Percentiles rank a stretch among this genome's conserved stretches.
Evolutionary conservation across 2,797 vertebrate species (phyloP).

Genomic region (Threskiornis aethiopicus): DNA sequence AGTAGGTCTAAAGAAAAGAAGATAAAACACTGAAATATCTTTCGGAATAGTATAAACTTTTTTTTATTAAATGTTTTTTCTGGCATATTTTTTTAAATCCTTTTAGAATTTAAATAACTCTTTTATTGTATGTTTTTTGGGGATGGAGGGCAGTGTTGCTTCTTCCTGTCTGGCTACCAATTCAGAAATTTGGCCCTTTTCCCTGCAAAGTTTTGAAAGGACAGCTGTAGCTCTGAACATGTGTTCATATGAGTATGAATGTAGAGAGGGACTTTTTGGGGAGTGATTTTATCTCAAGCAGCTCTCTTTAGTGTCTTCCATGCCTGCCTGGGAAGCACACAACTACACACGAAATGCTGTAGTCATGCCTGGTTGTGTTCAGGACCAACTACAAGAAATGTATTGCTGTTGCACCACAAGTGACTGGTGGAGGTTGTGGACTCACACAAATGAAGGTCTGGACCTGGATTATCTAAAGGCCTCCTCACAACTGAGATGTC

Average conservation of each 20-base stretch:
- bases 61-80: neutral
- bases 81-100: neutral
- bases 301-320: neutral
- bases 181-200: neutral
- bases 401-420: neutral
- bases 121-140: neutral
- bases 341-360: neutral
- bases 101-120: neutral
- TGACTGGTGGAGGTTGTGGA: neutral
- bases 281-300: neutral
- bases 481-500: neutral
- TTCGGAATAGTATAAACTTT: neutral
- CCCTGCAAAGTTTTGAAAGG: neutral
- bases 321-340: neutral
- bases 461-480: neutral
- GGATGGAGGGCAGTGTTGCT: neutral
- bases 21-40: neutral
- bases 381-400: neutral
- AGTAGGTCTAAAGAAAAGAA: neutral
- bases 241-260: neutral
- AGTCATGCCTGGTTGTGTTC: neutral
- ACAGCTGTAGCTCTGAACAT: neutral
- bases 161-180: neutral
- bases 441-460: neutral
- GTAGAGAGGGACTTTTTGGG: neutral